A percentile compares a stretch with the other conserved stretches of the same genome.
Evolutionary conservation across 2,797 vertebrate genomes (phyloP).

Genomic region (Antrozous pallidus): DNA sequence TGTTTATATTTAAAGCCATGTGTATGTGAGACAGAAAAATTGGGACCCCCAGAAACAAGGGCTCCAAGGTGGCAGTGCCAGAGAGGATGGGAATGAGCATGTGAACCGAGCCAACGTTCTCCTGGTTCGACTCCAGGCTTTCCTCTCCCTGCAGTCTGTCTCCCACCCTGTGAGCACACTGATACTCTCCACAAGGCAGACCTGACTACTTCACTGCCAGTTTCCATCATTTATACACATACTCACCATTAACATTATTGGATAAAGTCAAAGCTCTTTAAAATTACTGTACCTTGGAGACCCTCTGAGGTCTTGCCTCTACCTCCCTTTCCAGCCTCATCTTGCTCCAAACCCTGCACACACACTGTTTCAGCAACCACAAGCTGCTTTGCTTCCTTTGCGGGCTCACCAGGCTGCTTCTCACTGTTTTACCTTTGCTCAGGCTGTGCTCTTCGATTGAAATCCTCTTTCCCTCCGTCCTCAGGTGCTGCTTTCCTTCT

Average conservation of each 20-base stretch:
- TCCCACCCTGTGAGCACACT: neutral
- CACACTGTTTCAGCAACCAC: neutral
- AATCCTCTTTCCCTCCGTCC: neutral
- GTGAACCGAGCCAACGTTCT: neutral
- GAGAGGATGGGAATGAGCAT: neutral
- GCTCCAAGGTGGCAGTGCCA: neutral
- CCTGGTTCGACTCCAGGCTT: neutral
- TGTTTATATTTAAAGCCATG: slow-evolving; percentile 26
- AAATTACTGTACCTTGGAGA: neutral
- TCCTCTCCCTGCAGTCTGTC: neutral
- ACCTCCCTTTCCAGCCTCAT: neutral
- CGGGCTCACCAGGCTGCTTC: neutral
- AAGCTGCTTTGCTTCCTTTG: neutral
- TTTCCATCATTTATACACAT: neutral
- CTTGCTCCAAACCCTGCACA: neutral
- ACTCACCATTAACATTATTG: neutral
- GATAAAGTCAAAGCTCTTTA: neutral
- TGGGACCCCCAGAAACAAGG: neutral
- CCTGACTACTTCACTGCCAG: neutral
- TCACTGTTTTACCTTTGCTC: neutral
- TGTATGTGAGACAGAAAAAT: neutral
- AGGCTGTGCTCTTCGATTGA: neutral
- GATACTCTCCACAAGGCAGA: neutral
- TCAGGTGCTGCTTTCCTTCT: neutral
- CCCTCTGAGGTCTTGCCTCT: neutral